A percentile compares a stretch with the other conserved stretches of the same genome.
These are phyloP conservation scores for Augiades crinisus DNA, from an alignment of 2,888 invertebrate genomes.

Conservation along the genomic window DNA sequence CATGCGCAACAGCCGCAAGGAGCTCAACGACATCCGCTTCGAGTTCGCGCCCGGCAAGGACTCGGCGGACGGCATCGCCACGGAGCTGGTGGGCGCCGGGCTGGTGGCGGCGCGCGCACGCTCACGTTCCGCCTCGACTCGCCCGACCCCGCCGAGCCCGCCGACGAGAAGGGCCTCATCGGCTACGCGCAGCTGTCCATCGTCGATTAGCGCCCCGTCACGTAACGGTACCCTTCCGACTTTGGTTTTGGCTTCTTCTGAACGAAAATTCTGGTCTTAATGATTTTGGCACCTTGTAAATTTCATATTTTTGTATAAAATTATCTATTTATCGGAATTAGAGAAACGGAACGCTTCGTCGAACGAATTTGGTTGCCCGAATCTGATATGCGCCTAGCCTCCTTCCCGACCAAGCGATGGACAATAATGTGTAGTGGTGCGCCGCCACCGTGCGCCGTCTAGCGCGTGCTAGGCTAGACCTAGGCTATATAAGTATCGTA, in stretches of 20 bases:
- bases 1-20: constrained; percentile 94
- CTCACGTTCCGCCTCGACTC: constrained; percentile 92
- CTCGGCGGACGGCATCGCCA: constrained; percentile 96
- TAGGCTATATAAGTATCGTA: constrained; percentile 15
- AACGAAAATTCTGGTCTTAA: not conserved
- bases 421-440: constrained; percentile 34
- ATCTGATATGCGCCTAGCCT: not conserved
- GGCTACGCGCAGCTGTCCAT: constrained; percentile 99
- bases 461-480: constrained; percentile 11
- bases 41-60: constrained; percentile 97
- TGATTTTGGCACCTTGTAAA: not conserved
- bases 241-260: constrained; percentile 8
- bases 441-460: not conserved
- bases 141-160: constrained; percentile 82
- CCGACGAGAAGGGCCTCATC: constrained; percentile 96
- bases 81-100: constrained; percentile 98
- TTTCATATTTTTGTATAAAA: not conserved
- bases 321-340: not conserved
- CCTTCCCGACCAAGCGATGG: constrained; percentile 25
- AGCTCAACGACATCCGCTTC: constrained; percentile 99
- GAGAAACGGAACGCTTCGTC: not conserved
- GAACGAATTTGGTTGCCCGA: not conserved
- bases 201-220: constrained; percentile 84
- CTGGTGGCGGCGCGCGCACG: constrained; percentile 93
- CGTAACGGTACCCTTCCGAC: not conserved